Percentiles rank a stretch among this genome's conserved stretches.
Conservation (phyloP, 2,113 vertebrate species). For the Heliornis fulica region DNA sequence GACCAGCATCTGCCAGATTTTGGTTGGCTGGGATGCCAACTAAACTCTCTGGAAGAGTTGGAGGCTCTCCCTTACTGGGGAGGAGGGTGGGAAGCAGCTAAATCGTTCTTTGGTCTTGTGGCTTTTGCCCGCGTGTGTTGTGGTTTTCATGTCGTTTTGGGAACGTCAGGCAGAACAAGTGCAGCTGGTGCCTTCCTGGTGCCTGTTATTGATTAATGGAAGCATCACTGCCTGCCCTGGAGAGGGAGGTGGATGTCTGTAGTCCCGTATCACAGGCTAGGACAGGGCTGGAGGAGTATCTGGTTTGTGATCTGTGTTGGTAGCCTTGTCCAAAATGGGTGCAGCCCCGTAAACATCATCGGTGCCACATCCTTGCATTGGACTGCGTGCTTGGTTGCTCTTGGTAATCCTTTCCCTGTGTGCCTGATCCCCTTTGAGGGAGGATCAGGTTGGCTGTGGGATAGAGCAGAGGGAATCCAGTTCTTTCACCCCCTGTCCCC, state of each 20-base stretch:
- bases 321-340: not conserved
- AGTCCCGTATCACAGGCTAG: not conserved
- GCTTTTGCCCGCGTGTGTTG: not conserved
- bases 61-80: not conserved
- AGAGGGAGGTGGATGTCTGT: not conserved
- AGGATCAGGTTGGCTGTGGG: not conserved
- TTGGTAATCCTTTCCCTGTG: not conserved
- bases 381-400: fast-evolving
- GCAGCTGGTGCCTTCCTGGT: not conserved
- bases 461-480: not conserved
- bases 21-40: not conserved
- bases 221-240: not conserved
- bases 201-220: not conserved
- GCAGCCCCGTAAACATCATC: fast-evolving
- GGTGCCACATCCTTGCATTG: not conserved
- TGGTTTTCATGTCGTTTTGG: not conserved
- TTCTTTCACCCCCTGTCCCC: not conserved
- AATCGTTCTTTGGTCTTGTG: not conserved
- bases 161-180: not conserved
- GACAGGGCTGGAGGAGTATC: not conserved
- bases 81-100: fast-evolving
- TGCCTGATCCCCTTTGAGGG: not conserved
- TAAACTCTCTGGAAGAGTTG: not conserved
- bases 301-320: not conserved
- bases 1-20: not conserved